Evolutionary conservation across 2,888 invertebrate species (phyloP).

Genomic region (Drosophila hamatofila): DNA sequence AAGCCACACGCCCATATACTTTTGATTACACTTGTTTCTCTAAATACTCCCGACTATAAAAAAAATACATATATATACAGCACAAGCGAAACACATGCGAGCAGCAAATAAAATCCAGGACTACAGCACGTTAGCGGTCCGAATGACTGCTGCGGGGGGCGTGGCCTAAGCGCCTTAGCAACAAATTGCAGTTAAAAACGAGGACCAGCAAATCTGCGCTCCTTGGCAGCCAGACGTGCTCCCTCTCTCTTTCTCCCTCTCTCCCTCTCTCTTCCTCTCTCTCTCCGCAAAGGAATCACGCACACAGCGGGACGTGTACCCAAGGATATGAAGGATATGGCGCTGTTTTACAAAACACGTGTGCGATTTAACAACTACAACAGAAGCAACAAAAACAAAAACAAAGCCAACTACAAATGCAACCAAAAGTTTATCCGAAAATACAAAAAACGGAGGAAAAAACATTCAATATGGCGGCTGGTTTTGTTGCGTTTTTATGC

Average conservation of each 20-base stretch:
- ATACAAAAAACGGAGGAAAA: conserved; percentile 5
- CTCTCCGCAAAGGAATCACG: conserved; percentile 10
- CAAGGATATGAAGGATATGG: conserved; percentile 71
- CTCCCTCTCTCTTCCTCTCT: no score
- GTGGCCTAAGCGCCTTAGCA: conserved; percentile 65
- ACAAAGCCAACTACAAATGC: conserved; percentile 46
- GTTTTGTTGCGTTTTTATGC: conserved; percentile 76
- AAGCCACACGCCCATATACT: conserved; percentile 74
- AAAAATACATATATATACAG: conserved; percentile 47
- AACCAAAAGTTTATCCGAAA: conserved; percentile 25
- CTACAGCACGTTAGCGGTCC: conserved; percentile 24
- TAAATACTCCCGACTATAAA: conserved; percentile 68
- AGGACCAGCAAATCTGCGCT: conserved; percentile 59
- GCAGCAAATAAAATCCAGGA: conserved; percentile 63
- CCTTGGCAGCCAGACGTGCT: conserved; percentile 16
- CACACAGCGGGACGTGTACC: conserved; percentile 59
- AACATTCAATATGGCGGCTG: conserved; percentile 59
- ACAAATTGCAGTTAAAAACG: conserved; percentile 76
- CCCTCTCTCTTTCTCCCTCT: rapidly evolving
- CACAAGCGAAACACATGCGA: conserved; percentile 50
- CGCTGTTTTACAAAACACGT: conserved; percentile 75
- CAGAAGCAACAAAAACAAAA: conserved; percentile 35
- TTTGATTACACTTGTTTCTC: conserved; percentile 79
- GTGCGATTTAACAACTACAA: conserved; percentile 79
- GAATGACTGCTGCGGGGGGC: not conserved